Evolutionary conservation across 2,797 vertebrate genomes (phyloP), one percentile per base, ranked within the genome.

Genomic region (Ctenopoma kingsleyae): DNA sequence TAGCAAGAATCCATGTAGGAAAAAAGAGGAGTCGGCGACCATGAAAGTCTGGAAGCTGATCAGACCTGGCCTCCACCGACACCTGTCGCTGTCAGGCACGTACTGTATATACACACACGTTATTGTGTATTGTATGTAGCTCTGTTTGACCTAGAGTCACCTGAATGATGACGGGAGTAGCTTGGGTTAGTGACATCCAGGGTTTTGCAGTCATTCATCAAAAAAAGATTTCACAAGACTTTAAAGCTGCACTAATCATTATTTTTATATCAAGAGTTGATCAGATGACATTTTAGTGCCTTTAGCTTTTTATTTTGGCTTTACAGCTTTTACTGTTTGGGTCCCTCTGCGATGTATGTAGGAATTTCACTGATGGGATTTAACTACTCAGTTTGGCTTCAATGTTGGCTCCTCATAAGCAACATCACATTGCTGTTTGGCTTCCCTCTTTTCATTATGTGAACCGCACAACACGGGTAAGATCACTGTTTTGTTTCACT

Each of bases 31-130:
- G 19, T 82, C 80, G 0, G 19, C 92, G 47, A 85, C 73, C 40
- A 70, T 79, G 80, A 89, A 67, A 40, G 86, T 91, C 3, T 91
- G 92, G 93, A 93, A 86, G 52, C 88, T 91, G 50, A 59, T 91
- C 11, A 83, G 74, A 20, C 85, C 86, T 0, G 82, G 86, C 12
- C 64, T 91, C 54, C 83, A 82, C 17, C 74, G 72, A 7, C 84
- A 87, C 4, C 82, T 79, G 69, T 67, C 87, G 1, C 71, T 91
- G 25, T 73, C 89, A 89, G 91, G 91, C 67, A 89, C 20, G 82
- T 81, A 40, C 15, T 15, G 13, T 5, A 67, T n/a, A 68, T 25
- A 17, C 5, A 48, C 36, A 16, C 17, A 35, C 13, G 12, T 22
- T 27, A 1, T n/a, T 40, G 32, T 51, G 4, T 16, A 36, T 36